These are phyloP conservation scores for Budorcas taxicolor DNA, from an alignment of 2,113 vertebrate genomes.

Conservation along the genomic window DNA sequence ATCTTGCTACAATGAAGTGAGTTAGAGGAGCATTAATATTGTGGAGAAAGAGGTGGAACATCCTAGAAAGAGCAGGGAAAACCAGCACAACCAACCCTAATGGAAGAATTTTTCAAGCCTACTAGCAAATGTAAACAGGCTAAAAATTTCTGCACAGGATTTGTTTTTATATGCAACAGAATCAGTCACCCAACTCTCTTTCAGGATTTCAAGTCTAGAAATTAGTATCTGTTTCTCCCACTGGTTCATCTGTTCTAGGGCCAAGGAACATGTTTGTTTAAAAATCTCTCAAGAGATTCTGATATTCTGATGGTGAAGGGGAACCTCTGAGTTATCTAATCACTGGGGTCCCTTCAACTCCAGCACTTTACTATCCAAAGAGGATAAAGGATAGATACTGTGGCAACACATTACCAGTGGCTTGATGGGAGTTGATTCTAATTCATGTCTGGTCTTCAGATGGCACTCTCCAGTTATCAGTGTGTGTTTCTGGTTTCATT, in stretches of 20 bases:
- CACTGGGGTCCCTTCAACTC: neutral
- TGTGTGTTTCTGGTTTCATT: neutral
- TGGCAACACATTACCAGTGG: neutral
- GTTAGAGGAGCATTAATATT: neutral
- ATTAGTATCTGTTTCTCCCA: neutral
- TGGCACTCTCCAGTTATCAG: neutral
- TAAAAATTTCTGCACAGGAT: neutral
- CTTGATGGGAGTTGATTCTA: neutral
- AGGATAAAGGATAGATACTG: neutral
- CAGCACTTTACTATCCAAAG: neutral
- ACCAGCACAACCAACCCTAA: neutral
- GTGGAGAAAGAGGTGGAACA: neutral
- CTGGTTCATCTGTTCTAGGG: neutral
- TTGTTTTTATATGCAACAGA: neutral
- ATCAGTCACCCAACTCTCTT: neutral
- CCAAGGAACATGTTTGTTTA: neutral
- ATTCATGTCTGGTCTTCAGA: neutral
- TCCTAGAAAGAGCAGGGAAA: neutral
- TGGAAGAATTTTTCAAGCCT: neutral
- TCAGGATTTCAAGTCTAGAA: neutral
- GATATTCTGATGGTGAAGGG: neutral
- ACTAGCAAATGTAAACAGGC: neutral
- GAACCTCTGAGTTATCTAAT: neutral
- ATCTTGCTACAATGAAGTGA: neutral
- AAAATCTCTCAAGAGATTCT: neutral